Evolutionary conservation across 2,113 vertebrate genomes (phyloP), one percentile per base, ranked within the genome.

Genomic region (Gopherus flavomarginatus): DNA sequence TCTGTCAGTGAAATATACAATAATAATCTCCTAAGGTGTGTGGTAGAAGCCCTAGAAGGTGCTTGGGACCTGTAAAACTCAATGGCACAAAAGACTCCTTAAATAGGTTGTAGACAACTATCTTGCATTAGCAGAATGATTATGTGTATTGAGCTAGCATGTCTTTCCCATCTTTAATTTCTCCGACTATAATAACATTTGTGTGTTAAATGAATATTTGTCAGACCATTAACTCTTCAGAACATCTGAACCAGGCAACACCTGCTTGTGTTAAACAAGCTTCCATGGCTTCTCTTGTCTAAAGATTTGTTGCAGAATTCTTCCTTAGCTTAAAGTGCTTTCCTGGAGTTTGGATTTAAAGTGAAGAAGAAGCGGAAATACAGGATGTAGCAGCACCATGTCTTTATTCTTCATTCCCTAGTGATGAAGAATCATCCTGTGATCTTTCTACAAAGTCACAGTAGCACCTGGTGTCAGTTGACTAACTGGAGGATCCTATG

Each of bases 291-390:
- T 88, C 56, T 92, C 89, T 38, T 72, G 16, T 92, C 78, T 86
- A 38, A 85, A 50, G 49, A 91, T 91, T 92, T 94, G 83, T 47
- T 93, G 83, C 96, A 90, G 87, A 94, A 95, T 95, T 94, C 62
- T 27, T 91, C 78, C 62, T 89, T 50, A 54, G 44, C 26, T 72
- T 92, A 88, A 78, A 50, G 17, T n/a, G 14, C 57, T 47, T 89
- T 49, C 0, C 0, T 88, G 81, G 85, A 93, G 93, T 94, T 96
- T 83, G 65, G 86, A 0, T 83, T 75, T 56, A 31, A 65, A 65
- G 81, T 65, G 0, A 57, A 92, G 88, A 56, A 90, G 72, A 80
- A 85, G 85, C 92, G 85, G 50, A 84, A 85, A 91, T 79, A n/a
- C 22, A 75, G 13, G 24, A 27, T 78, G 81, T 72, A 88, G 50